Base-by-base conservation (phyloP, 2,113 vertebrate genomes). In the Boulengeromyrus knoepffleri region DNA sequence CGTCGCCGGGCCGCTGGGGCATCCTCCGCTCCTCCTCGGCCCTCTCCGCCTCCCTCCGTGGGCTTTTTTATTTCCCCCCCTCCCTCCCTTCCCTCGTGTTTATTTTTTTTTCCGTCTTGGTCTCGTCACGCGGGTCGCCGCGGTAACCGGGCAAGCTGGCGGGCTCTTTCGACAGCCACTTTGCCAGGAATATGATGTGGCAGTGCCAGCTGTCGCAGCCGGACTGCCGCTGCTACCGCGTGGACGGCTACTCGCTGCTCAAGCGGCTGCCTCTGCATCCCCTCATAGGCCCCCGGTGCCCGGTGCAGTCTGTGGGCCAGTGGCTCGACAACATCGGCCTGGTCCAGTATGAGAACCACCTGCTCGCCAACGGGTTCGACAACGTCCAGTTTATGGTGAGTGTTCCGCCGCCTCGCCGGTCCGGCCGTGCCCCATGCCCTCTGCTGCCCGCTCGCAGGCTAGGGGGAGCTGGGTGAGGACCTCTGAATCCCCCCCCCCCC, bases 201-300 rank as follows among this genome's bases (percentile, higher is more conserved):
- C 98, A 99, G 97, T 99, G 98, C 96, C 98, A 99, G 97, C 97
- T 99, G 95, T 99, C 98, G 94, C 97, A 98, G 97, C 97, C 98
- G 94, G 98, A 99, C 96, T 99, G 98, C 95, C 98, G 98, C 94
- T 99, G 98, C 95, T 99, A 99, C 96, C 97, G 98, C 36, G 97
- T 99, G 97, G 98, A 99, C 90, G 98, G 98, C 95, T 99, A 98
- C 95, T 99, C 98, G 89, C 97, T 99, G 95, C 97, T 99, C 93
- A 99, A 99, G 96, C 98, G 98, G 96, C 97, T 99, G 94, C 98
- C 98, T 97, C 97, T 99, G 95, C 98, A 99, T 95, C 97, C 98
- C 96, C 97, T 98, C 96, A 97, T 98, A 99, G 98, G 98, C 96
- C 98, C 98, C 95, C 97, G 98, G 95, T 98, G 98, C 97, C 98